phyloP scores from a whole-genome alignment of 2,797 vertebrate genomes.

The Peromyscus nudipes region DNA sequence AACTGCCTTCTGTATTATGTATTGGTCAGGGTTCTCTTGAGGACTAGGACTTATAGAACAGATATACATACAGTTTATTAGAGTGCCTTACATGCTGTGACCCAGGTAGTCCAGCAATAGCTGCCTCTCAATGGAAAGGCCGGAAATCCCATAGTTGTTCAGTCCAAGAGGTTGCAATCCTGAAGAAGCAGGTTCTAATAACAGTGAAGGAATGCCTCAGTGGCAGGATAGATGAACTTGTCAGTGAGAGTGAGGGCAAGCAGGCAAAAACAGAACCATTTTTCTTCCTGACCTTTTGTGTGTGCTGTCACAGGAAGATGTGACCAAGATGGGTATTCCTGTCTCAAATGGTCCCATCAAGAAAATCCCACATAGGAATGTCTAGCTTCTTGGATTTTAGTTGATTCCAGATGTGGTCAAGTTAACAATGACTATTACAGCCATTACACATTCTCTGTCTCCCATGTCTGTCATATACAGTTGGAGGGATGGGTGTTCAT shows the following conservation, averaged over 20 bases:
- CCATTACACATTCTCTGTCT: background rate
- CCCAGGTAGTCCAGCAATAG: background rate
- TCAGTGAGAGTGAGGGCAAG: background rate
- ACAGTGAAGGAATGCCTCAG: background rate
- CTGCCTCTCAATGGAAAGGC: background rate
- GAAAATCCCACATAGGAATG: background rate
- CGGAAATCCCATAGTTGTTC: background rate
- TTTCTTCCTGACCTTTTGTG: background rate
- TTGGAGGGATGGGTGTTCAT: background rate
- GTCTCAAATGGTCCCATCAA: background rate
- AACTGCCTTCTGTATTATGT: background rate
- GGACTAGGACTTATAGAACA: background rate
- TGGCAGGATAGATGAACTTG: background rate
- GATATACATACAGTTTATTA: background rate
- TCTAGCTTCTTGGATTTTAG: background rate
- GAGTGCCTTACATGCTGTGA: background rate
- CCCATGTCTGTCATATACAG: background rate
- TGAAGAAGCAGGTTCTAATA: background rate
- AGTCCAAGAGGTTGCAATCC: background rate
- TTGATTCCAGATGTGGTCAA: background rate
- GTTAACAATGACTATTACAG: background rate
- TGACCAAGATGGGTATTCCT: background rate
- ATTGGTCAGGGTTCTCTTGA: background rate
- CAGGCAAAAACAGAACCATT: background rate
- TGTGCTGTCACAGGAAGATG: background rate